Conservation (phyloP, 2,113 vertebrate species). For the Parotia lawesii region DNA sequence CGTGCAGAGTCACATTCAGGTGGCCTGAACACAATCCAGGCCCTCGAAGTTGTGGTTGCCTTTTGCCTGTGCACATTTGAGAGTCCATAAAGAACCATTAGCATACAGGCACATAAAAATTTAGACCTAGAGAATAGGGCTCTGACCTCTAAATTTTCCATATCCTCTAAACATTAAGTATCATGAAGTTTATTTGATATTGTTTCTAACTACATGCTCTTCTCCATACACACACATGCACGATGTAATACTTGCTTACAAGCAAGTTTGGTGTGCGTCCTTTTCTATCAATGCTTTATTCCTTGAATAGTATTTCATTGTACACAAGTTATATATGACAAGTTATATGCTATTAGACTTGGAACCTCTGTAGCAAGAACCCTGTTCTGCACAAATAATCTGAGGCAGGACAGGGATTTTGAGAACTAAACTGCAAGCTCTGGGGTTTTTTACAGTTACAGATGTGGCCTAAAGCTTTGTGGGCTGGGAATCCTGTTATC, state of each 20-base stretch:
- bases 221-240: not conserved
- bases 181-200: not conserved
- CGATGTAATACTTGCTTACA: not conserved
- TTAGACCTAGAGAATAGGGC: not conserved
- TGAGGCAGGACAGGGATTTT: not conserved
- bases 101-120: not conserved
- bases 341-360: not conserved
- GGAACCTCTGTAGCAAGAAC: not conserved
- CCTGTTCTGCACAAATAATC: not conserved
- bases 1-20: not conserved
- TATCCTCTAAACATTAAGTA: not conserved
- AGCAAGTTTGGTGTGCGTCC: fast-evolving
- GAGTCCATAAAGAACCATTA: not conserved
- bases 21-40: not conserved
- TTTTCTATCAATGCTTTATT: not conserved
- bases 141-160: not conserved
- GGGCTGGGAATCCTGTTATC: not conserved
- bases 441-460: not conserved
- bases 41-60: not conserved
- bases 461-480: not conserved
- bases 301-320: not conserved
- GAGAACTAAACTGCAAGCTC: not conserved
- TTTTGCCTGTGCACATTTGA: not conserved
- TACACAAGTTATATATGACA: not conserved
- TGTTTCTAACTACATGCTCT: not conserved